phyloP scores from a whole-genome alignment of 2,888 invertebrate species.

The Perithous albicinctus region DNA sequence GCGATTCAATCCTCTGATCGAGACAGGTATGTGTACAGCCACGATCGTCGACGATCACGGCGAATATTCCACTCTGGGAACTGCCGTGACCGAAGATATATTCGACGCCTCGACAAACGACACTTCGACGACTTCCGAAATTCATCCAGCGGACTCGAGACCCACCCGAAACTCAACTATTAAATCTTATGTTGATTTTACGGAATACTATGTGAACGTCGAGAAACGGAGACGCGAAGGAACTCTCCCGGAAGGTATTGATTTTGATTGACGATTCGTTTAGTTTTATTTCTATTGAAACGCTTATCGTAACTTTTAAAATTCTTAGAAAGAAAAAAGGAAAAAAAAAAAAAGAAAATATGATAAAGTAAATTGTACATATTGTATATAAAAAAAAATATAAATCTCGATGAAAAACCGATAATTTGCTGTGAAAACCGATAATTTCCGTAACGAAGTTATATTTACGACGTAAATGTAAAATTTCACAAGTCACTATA shows the following conservation, averaged over 20 bases:
- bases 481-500: not conserved
- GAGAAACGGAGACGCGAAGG: slow-evolving; percentile 89
- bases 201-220: slow-evolving; percentile 91
- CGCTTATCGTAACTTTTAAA: not conserved
- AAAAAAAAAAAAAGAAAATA: not conserved
- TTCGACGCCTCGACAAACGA: slow-evolving; percentile 82
- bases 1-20: slow-evolving; percentile 88
- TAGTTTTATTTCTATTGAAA: not conserved
- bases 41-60: slow-evolving; percentile 72
- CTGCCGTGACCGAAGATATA: slow-evolving; percentile 74
- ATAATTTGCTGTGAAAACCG: not conserved
- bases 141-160: slow-evolving; percentile 81
- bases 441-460: not conserved
- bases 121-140: slow-evolving; percentile 82
- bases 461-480: not conserved
- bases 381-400: slow-evolving; percentile 41
- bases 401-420: not conserved
- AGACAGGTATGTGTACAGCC: slow-evolving; percentile 82
- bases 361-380: slow-evolving; percentile 54
- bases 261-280: slow-evolving; percentile 78
- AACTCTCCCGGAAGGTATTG: slow-evolving; percentile 88
- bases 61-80: slow-evolving; percentile 68
- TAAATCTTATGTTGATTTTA: slow-evolving; percentile 93
- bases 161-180: slow-evolving; percentile 89
- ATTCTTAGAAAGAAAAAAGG: not conserved